These are phyloP conservation scores for Plodia interpunctella DNA, from an alignment of 1,140 invertebrate species.

Conservation along the genomic window DNA sequence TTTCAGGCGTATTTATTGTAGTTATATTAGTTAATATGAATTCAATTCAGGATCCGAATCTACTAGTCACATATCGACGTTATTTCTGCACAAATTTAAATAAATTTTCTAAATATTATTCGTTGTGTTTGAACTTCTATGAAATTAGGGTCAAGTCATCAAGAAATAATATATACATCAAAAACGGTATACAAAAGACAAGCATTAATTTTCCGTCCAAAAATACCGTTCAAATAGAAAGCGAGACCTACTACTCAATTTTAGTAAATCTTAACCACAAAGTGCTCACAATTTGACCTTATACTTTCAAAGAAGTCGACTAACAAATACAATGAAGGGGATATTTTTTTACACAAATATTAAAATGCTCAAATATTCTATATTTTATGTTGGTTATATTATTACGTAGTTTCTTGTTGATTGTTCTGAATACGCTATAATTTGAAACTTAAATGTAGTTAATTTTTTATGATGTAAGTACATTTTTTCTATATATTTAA, in stretches of 20 bases:
- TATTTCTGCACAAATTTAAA: conserved; percentile 39
- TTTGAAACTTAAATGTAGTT: conserved; percentile 52
- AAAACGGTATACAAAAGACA: background rate
- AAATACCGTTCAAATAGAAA: background rate
- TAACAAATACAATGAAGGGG: conserved; percentile 38
- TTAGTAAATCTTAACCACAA: background rate
- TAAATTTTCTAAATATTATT: conserved; percentile 32
- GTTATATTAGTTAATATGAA: conserved; percentile 35
- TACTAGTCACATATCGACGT: conserved; percentile 63
- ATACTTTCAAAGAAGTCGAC: conserved; percentile 40
- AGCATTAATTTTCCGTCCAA: conserved; percentile 4
- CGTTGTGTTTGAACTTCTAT: conserved; percentile 26
- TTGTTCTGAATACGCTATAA: conserved; percentile 55
- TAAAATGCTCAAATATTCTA: conserved; percentile 70
- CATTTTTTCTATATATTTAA: conserved; percentile 46
- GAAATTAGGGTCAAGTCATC: conserved; percentile 17
- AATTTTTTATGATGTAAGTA: conserved; percentile 29
- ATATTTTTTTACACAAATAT: conserved; percentile 73
- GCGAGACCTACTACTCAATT: background rate
- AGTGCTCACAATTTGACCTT: background rate
- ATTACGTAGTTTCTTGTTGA: conserved; percentile 66
- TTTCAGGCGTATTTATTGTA: conserved; percentile 27
- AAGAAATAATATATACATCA: background rate
- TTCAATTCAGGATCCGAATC: conserved; percentile 49
- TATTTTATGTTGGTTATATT: conserved; percentile 74